Conservation (phyloP, 2,797 vertebrate species). For the Parambassis ranga region DNA sequence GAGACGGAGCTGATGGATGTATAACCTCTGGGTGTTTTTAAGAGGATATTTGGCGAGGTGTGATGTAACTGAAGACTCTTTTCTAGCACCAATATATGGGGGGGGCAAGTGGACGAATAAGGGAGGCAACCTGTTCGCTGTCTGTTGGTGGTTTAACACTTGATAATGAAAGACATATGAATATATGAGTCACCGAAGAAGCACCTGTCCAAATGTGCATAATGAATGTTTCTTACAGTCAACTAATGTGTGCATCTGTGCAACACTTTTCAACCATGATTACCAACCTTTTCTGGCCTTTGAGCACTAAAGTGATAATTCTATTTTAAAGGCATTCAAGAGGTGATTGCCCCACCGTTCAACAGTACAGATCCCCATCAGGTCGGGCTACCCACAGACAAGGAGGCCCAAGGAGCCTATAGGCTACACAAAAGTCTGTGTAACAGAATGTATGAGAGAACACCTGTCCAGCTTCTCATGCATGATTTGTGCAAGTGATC, state of each 20-base stretch:
- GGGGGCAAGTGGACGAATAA: not conserved
- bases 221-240: too few species aligned
- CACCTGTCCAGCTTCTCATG: too few species aligned
- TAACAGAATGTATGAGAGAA: too few species aligned
- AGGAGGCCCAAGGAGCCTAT: too few species aligned
- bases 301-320: too few species aligned
- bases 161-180: slow-evolving; percentile 16
- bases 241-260: not conserved
- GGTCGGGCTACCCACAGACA: too few species aligned
- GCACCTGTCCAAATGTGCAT: slow-evolving; percentile 2
- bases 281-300: not conserved
- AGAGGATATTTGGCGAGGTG: slow-evolving; percentile 26
- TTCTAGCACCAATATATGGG: slow-evolving; percentile 2
- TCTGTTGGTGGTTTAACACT: slow-evolving; percentile 23
- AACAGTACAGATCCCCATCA: too few species aligned
- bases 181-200: not conserved
- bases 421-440: too few species aligned
- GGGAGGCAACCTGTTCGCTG: slow-evolving; percentile 13
- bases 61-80: slow-evolving; percentile 39
- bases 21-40: slow-evolving; percentile 4
- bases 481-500: too few species aligned
- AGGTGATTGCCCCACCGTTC: too few species aligned
- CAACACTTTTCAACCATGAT: not conserved
- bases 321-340: too few species aligned
- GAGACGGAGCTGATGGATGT: slow-evolving; percentile 50